Base-by-base conservation (phyloP, 2,888 invertebrate genomes). In the Pachymerium ferrugineum region DNA sequence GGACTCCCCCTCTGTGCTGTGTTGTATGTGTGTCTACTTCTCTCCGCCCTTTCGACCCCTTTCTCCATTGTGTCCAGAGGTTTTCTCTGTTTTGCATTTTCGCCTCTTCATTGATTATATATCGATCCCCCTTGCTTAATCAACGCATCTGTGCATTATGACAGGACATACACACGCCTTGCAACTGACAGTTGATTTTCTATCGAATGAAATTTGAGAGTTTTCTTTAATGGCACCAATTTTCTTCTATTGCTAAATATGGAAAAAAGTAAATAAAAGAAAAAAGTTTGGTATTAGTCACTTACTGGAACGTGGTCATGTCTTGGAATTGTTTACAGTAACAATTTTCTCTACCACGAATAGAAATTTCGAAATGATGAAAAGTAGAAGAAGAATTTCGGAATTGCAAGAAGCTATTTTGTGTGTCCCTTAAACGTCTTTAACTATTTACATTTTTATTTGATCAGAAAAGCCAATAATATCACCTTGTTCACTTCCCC, bases 21-120 rank as follows among this genome's bases (percentile, higher is more conserved):
- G n/a, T n/a, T n/a, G n/a, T n/a, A n/a, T 38, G 3, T 16, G 19
- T 54, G 1, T 54, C 47, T 54, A 19, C 22, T 19, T 22, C 22
- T 54, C 47, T 54, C 47, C 47, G 47, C 47, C 47, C 47, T 54
- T 19, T 54, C 47, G 47, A 54, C 47, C 47, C 47, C 47, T 54
- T 54, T 19, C 47, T 54, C 47, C 47, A 54, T 54, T 54, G 47
- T 54, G 47, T 54, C 47, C 47, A 54, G 47, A 54, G 47, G 22
- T 54, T 54, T n/a, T 54, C 47, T 54, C 47, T 54, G 47, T 54
- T 54, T 54, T 54, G 47, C 47, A 54, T 54, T 54, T n/a, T 54
- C 47, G 47, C 47, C 47, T 54, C 47, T 54, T 54, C 47, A 54
- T 54, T 54, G 47, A 54, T 54, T 54, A 54, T 19, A 54, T 54